Evolutionary conservation across 2,888 invertebrate species (phyloP).

Genomic region (Dasysyrphus albostriatus): DNA sequence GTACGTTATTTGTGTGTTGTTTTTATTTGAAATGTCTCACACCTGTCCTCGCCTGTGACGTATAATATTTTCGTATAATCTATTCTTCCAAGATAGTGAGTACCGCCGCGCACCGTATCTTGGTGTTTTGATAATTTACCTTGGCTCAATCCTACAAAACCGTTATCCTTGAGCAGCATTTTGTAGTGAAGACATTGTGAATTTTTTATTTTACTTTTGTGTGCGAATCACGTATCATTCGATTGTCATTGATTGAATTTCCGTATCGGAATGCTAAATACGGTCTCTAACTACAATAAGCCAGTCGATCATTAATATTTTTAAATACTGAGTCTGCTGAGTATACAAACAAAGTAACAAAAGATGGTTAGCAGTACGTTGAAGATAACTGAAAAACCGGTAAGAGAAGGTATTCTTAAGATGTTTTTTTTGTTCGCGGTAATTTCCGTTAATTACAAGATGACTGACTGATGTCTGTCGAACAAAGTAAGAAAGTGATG

Average conservation of each 20-base stretch:
- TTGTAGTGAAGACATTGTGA: conserved; percentile 39
- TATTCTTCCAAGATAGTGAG: neutral
- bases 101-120: neutral
- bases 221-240: conserved; percentile 45
- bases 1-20: neutral
- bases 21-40: neutral
- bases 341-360: conserved; percentile 1
- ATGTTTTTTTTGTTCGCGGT: conserved; percentile 12
- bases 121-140: neutral
- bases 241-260: conserved; percentile 35
- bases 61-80: neutral
- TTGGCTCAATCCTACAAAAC: conserved; percentile 14
- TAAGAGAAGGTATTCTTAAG: conserved; percentile 65
- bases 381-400: conserved; percentile 78
- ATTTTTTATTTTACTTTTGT: conserved; percentile 13
- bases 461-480: neutral
- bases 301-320: neutral
- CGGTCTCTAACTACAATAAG: conserved; percentile 3
- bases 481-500: conserved; percentile 54
- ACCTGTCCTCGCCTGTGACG: neutral
- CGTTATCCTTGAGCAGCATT: conserved; percentile 48
- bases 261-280: conserved; percentile 60
- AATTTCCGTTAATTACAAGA: conserved; percentile 51
- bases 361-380: conserved; percentile 79
- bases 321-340: neutral